Evolutionary conservation across 2,888 invertebrate genomes (phyloP).

Genomic region (Drosophila macrospina): DNA sequence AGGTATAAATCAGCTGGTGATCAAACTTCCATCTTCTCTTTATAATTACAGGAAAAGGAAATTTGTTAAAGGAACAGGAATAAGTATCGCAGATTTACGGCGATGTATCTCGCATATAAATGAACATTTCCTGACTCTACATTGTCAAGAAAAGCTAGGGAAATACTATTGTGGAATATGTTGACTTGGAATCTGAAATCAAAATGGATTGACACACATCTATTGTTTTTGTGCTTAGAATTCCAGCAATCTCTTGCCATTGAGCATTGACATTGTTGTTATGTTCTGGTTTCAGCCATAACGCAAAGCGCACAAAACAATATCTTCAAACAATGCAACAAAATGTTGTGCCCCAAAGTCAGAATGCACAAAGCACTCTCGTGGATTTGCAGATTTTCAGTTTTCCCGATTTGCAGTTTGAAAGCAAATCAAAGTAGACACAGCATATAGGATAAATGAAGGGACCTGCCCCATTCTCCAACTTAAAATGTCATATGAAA

Average conservation of each 20-base stretch:
- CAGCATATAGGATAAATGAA: background rate
- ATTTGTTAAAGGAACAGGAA: background rate
- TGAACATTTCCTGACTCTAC: no score
- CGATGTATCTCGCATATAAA: no score
- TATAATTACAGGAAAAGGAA: no score
- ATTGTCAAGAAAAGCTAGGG: no score
- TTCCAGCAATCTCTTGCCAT: background rate
- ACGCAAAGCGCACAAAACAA: background rate
- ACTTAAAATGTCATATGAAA: slow-evolving; percentile 79
- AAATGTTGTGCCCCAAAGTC: slow-evolving; percentile 61
- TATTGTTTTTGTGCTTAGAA: background rate
- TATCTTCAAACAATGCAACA: slow-evolving; percentile 37
- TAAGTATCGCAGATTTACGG: background rate
- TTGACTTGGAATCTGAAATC: background rate
- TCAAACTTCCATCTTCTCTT: no score
- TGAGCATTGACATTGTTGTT: background rate
- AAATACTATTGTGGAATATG: no score
- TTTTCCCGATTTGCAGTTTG: slow-evolving; percentile 47
- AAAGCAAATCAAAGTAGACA: slow-evolving; percentile 64
- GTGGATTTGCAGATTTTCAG: slow-evolving; percentile 46
- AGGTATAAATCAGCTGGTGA: no score
- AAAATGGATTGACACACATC: no score
- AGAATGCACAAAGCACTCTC: slow-evolving; percentile 57
- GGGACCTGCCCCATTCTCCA: slow-evolving; percentile 20
- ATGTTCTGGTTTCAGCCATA: background rate